Conservation (phyloP, 2,113 vertebrate species). For the Podiceps cristatus region DNA sequence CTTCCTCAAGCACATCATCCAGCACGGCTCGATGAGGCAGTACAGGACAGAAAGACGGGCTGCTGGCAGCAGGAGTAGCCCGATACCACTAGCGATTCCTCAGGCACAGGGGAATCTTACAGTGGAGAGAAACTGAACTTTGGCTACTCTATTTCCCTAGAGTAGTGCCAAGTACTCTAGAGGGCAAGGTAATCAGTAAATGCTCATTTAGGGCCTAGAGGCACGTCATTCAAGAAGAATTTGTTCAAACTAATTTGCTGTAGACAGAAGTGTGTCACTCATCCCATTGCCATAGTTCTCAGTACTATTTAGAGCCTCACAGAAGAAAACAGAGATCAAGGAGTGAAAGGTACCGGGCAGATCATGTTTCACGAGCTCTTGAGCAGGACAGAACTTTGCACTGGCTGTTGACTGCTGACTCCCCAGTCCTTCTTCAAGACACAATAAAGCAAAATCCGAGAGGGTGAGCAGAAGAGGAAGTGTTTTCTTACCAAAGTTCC, state of each 20-base stretch:
- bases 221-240: not conserved
- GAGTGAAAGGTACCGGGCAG: not conserved
- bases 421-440: not conserved
- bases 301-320: not conserved
- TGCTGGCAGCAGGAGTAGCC: not conserved
- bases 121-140: not conserved
- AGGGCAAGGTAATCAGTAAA: not conserved
- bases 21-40: not conserved
- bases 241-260: not conserved
- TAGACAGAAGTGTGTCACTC: not conserved
- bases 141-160: not conserved
- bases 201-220: not conserved
- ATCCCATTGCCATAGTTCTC: not conserved
- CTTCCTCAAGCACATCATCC: not conserved
- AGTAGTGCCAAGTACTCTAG: not conserved
- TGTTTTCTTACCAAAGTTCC: slow-evolving; percentile 89
- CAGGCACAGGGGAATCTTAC: not conserved
- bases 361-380: not conserved
- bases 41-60: not conserved
- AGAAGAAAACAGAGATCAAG: not conserved
- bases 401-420: not conserved
- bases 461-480: not conserved
- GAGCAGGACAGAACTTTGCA: not conserved
- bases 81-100: not conserved
- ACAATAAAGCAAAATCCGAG: not conserved